phyloP scores from a whole-genome alignment of 1,140 invertebrate species.

The Tigriopus japonicus region DNA sequence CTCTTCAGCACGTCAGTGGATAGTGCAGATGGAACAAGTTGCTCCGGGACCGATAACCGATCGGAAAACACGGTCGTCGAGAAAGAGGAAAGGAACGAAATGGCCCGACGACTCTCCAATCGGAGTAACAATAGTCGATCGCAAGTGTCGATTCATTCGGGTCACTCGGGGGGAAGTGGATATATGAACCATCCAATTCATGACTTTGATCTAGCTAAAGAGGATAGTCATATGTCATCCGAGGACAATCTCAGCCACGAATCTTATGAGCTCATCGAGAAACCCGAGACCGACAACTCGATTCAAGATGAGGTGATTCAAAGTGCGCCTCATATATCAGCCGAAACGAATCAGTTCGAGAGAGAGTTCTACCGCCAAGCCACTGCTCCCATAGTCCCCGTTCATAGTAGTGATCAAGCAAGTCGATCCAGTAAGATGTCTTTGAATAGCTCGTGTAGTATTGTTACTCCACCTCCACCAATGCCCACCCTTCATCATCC shows the following conservation, averaged over 20 bases:
- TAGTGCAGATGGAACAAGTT: too few species aligned
- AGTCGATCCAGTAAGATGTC: too few species aligned
- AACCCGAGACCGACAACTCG: slow-evolving; percentile 17
- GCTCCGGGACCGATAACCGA: too few species aligned
- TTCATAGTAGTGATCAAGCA: background rate
- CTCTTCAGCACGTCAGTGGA: too few species aligned
- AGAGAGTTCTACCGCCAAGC: slow-evolving; percentile 2
- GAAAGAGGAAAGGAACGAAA: too few species aligned
- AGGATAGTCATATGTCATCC: slow-evolving; percentile 31
- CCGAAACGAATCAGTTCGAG: slow-evolving; percentile 1
- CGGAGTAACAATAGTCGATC: too few species aligned
- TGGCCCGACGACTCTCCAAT: too few species aligned
- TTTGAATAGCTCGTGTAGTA: too few species aligned
- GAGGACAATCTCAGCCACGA: slow-evolving; percentile 72
- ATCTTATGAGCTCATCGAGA: slow-evolving; percentile 61
- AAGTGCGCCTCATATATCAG: background rate
- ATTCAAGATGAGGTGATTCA: background rate
- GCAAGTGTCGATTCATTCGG: too few species aligned
- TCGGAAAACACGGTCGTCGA: background rate
- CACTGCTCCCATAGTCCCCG: background rate
- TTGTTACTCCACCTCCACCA: too few species aligned
- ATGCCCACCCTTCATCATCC: too few species aligned
- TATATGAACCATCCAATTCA: background rate
- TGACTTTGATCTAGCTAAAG: slow-evolving; percentile 15
- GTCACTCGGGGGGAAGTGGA: too few species aligned